Percentiles rank a stretch among this genome's conserved stretches.
Evolutionary conservation across 1,140 invertebrate genomes (phyloP).

Genomic region (Macrobrachium rosenbergii): DNA sequence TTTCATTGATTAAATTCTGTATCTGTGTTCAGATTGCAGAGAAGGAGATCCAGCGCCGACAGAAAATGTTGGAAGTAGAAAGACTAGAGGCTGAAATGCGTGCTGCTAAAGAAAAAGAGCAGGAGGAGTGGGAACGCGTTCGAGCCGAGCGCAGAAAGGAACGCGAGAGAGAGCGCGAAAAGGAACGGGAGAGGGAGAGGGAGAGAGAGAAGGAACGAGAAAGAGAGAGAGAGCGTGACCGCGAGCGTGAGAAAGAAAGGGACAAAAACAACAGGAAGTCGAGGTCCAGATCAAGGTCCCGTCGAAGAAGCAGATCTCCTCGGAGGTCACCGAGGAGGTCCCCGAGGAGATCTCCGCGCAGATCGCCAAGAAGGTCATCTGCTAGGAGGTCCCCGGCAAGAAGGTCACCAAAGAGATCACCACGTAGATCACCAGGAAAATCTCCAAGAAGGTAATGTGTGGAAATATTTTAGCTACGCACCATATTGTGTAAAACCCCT

Average conservation of each 20-base stretch:
- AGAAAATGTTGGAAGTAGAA: slow-evolving; percentile 75
- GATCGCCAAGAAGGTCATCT: slow-evolving; percentile 38
- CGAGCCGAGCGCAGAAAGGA: slow-evolving; percentile 48
- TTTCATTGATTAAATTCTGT: not conserved
- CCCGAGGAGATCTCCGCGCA: slow-evolving; percentile 36
- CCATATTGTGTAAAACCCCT: not conserved
- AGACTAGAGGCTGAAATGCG: slow-evolving; percentile 44
- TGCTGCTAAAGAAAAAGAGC: slow-evolving; percentile 50
- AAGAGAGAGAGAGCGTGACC: slow-evolving; percentile 16
- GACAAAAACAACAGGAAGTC: slow-evolving; percentile 26
- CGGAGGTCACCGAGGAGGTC: slow-evolving; percentile 50
- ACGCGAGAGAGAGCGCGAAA: slow-evolving; percentile 41
- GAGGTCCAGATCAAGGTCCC: slow-evolving; percentile 43
- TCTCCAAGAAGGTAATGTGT: slow-evolving; percentile 47
- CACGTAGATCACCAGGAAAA: slow-evolving; percentile 43
- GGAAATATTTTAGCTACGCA: not conserved
- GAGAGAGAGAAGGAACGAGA: slow-evolving; percentile 50
- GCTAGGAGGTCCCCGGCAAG: not conserved
- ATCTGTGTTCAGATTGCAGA: slow-evolving; percentile 79
- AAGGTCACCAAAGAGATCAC: slow-evolving; percentile 38
- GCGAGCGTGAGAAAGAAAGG: not conserved
- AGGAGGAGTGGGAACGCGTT: slow-evolving; percentile 34
- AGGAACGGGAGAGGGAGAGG: slow-evolving; percentile 37
- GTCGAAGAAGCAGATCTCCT: slow-evolving; percentile 47
- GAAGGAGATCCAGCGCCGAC: slow-evolving; percentile 87